Percentiles rank a stretch among this genome's conserved stretches.
Evolutionary conservation across 1,140 invertebrate species (phyloP).

Genomic region (Monochamus saltuarius): DNA sequence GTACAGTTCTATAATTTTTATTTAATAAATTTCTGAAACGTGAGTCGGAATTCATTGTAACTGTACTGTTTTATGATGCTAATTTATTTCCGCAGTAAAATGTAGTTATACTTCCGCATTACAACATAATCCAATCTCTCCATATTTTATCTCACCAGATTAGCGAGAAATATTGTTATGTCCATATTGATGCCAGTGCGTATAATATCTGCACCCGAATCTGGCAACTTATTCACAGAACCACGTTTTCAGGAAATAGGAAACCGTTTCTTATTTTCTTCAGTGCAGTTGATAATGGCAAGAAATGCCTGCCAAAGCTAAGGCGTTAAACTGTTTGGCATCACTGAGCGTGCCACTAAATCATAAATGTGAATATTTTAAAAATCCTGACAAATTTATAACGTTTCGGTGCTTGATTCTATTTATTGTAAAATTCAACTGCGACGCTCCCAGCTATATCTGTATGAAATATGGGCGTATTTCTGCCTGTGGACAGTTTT

Average conservation of each 20-base stretch:
- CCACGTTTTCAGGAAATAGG: conserved; percentile 22
- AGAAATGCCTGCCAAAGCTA: conserved; percentile 26
- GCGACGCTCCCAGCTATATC: conserved; percentile 4
- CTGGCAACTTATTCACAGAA: conserved; percentile 15
- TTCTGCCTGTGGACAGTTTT: conserved; percentile 16
- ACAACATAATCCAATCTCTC: conserved; percentile 20
- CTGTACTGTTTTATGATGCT: too few species aligned
- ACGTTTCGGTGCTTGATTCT: conserved; percentile 27
- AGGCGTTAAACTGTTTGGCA: conserved; percentile 19
- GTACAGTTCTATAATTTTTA: too few species aligned
- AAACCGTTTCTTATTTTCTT: conserved; percentile 25
- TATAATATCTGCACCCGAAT: conserved; percentile 24
- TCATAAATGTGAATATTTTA: conserved; percentile 25
- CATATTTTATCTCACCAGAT: conserved; percentile 26
- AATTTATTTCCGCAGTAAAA: too few species aligned
- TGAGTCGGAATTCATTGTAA: too few species aligned
- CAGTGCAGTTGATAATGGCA: conserved; percentile 24
- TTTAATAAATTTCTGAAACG: too few species aligned
- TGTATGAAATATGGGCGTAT: conserved; percentile 22
- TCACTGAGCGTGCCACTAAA: conserved; percentile 14
- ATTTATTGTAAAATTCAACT: conserved; percentile 24
- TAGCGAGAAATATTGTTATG: conserved; percentile 31
- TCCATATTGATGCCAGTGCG: conserved; percentile 28
- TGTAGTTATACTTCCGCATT: too few species aligned
- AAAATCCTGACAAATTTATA: conserved; percentile 26